A percentile compares a stretch with the other conserved stretches of the same genome.
phyloP scores from a whole-genome alignment of 35 echinoderm and acorn worm species.

The Strongylocentrotus purpuratus region DNA sequence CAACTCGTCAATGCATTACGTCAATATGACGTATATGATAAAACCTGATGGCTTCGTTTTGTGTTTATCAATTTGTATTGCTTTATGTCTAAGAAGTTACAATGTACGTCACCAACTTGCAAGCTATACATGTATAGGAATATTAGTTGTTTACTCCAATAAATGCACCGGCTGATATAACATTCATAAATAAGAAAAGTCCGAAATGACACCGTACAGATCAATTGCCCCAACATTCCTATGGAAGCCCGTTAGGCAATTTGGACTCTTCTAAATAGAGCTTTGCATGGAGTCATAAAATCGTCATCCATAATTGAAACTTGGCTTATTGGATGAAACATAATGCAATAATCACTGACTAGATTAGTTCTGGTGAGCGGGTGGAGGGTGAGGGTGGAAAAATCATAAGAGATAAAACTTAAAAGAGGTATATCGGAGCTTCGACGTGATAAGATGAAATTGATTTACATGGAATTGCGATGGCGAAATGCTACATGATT shows the following conservation, averaged over 20 bases:
- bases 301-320: conserved; percentile 11
- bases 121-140: no score
- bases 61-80: no score
- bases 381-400: background rate
- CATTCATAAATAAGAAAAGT: no score
- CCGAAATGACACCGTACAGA: no score
- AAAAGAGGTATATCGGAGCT: background rate
- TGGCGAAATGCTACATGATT: conserved; percentile 14
- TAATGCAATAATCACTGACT: conserved; percentile 11
- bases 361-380: background rate
- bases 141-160: no score
- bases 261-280: background rate
- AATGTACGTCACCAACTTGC: no score
- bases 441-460: background rate
- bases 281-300: background rate
- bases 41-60: no score
- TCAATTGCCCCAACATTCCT: background rate
- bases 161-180: no score
- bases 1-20: no score
- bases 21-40: no score
- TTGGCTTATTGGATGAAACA: conserved; percentile 10
- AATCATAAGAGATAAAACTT: background rate
- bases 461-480: conserved; percentile 11
- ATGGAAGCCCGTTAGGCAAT: background rate
- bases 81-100: no score